Evolutionary conservation across 2,888 invertebrate species (phyloP), one percentile per base, ranked within the genome.

Genomic region (Polymixis flavicincta): DNA sequence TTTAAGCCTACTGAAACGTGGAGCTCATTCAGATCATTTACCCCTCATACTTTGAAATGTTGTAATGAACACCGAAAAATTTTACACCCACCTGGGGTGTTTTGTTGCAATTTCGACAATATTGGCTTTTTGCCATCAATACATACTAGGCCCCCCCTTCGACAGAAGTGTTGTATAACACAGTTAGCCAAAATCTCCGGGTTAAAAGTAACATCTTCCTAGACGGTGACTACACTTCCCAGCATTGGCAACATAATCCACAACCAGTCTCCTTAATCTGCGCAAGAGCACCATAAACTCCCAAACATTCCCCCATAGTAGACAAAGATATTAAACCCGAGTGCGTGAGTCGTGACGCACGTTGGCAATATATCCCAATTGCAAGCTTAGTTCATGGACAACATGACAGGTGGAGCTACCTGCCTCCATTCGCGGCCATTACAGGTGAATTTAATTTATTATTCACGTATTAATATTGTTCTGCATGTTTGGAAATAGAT

Each of bases 401-500:
- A 84, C 76, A 84, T 84, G 82, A 72, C 81, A 80, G 84, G 63
- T 80, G 81, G 82, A 76, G 84, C 82, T 76, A 82, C 82, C 71
- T 70, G 81, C 57, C 61, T 63, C 61, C 61, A 63, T 54, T 70
- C 64, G 42, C 5, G 52, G 63, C 61, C 64, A 57, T 84, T 80
- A 84, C 63, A n/a, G 55, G 55, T n/a, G 55, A 61, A 63, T 28
- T 54, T 70, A 77, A 84, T 76, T 83, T 84, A 77, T 80, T 72
- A 59, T 74, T 48, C 66, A 64, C 74, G 71, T 74, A 52, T 71
- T 69, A 59, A 69, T 76, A 79, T 81, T 71, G 68, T 69, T 77
- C 22, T 32, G 32, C 45, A 57, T 70, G 57, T 61, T 69, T 64
- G 45, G 45, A 45, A 61, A 68, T 65, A 55, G 55, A 64, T 74